These are phyloP conservation scores for Chrysocyon brachyurus DNA, from an alignment of 2,797 vertebrate species.

Conservation along the genomic window DNA sequence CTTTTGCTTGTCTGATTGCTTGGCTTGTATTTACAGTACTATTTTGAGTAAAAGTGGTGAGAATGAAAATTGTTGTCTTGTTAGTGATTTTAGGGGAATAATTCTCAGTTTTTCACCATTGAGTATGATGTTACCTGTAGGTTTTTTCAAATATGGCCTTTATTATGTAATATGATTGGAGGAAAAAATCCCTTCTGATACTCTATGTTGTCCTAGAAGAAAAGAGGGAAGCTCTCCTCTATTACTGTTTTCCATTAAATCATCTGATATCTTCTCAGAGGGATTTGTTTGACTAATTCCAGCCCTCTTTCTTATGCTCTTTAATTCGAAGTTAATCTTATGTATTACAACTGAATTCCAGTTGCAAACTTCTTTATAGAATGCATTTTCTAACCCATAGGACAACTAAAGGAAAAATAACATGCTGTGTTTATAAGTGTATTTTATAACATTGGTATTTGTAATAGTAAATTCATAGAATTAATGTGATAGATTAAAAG, in stretches of 20 bases:
- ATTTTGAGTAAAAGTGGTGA: background rate
- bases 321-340: conserved; percentile 25
- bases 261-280: background rate
- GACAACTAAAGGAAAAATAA: background rate
- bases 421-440: background rate
- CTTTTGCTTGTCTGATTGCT: background rate
- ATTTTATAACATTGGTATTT: conserved; percentile 3
- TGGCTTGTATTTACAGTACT: background rate
- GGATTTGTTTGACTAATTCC: background rate
- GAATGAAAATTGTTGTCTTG: background rate
- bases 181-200: background rate
- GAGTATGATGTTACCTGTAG: background rate
- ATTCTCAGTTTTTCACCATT: background rate
- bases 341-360: conserved; percentile 6
- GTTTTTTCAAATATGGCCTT: background rate
- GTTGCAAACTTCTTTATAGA: conserved; percentile 24
- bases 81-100: background rate
- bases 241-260: background rate
- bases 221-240: background rate
- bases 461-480: background rate
- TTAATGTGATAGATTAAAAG: background rate
- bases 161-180: background rate
- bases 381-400: background rate
- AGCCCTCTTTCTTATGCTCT: background rate
- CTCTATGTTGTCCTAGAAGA: background rate